Evolutionary conservation across 23 tunicate species (phyloP), one percentile per base, ranked within the genome.

Genomic region (Oikopleura albicans): DNA sequence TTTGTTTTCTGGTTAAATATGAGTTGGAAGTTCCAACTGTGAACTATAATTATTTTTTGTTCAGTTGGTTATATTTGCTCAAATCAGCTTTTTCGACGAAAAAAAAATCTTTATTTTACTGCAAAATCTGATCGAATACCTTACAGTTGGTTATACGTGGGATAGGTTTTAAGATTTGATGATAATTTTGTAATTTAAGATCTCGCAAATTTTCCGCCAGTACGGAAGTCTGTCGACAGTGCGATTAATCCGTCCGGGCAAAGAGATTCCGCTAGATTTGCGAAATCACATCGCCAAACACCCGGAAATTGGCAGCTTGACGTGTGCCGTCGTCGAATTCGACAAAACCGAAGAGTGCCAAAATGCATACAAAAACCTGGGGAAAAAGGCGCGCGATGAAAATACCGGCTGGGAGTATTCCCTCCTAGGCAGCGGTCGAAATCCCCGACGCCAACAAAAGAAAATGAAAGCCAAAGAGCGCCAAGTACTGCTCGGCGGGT

Each of bases 261-360:
- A 66, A 28, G 96, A 95, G 76, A 89, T 95, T 0, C 99, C 99
- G 1, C 75, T 59, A 0, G 96, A 95, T 84, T 85, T 95, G 1
- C 90, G 96, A 22, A 95, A 95, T 83, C 99, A 95, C 84, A 86
- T 85, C 40, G 87, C 90, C 40, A 95, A 95, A 85, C 99, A 95
- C 57, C 99, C 99, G 34, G 99, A 95, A 75, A 84, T 95, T 40
- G 99, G 99, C 1, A 83, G 84, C 0, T 86, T 66, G 16, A 83
- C 87, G 0, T 95, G 99, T 79, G 96, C 91, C 40, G 96, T 95
- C 39, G 88, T 95, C 41, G 99, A 95, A 56, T 95, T 87, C 57
- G 96, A 95, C 86, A 86, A 75, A 39, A 95, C 91, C 0, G 96
- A 95, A 0, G 88, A 87, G 40, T 39, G 57, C 40, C 96, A 95